Percentiles rank a stretch among this genome's conserved stretches.
Evolutionary conservation across 2,797 vertebrate genomes (phyloP).

Genomic region (Chromis chromis): DNA sequence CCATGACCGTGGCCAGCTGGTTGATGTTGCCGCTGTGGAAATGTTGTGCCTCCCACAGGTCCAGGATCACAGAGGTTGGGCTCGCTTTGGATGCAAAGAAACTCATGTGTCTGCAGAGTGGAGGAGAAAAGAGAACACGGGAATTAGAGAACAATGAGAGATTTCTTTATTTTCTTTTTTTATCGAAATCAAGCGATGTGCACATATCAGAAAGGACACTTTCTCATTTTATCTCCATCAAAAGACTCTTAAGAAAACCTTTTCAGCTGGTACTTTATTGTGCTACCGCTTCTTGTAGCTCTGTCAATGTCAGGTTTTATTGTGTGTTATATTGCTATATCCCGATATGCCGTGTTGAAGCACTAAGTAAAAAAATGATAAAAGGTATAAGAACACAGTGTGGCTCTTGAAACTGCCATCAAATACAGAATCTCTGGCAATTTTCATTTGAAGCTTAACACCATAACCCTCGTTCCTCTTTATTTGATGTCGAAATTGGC

Average conservation of each 20-base stretch:
- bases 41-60: slow-evolving; percentile 97
- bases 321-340: slow-evolving; percentile 51
- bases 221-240: slow-evolving; percentile 42
- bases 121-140: slow-evolving; percentile 14
- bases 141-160: slow-evolving; percentile 24
- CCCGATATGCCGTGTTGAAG: slow-evolving; percentile 44
- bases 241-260: slow-evolving; percentile 43
- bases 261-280: slow-evolving; percentile 61
- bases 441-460: slow-evolving; percentile 68
- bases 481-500: slow-evolving; percentile 74
- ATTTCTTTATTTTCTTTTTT: slow-evolving; percentile 8
- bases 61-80: slow-evolving; percentile 97
- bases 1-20: slow-evolving; percentile 95
- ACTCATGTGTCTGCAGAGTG: slow-evolving; percentile 91
- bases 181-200: slow-evolving; percentile 35
- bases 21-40: slow-evolving; percentile 98
- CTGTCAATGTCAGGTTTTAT: slow-evolving; percentile 69
- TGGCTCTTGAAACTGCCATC: slow-evolving; percentile 49
- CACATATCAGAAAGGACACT: slow-evolving; percentile 31
- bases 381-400: slow-evolving; percentile 51
- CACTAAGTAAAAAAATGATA: slow-evolving; percentile 62
- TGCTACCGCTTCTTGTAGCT: slow-evolving; percentile 52
- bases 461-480: slow-evolving; percentile 61
- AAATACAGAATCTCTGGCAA: slow-evolving; percentile 56
- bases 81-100: slow-evolving; percentile 97